Conservation (phyloP, 2,888 invertebrate species). For the Hydropsyche betteni region DNA sequence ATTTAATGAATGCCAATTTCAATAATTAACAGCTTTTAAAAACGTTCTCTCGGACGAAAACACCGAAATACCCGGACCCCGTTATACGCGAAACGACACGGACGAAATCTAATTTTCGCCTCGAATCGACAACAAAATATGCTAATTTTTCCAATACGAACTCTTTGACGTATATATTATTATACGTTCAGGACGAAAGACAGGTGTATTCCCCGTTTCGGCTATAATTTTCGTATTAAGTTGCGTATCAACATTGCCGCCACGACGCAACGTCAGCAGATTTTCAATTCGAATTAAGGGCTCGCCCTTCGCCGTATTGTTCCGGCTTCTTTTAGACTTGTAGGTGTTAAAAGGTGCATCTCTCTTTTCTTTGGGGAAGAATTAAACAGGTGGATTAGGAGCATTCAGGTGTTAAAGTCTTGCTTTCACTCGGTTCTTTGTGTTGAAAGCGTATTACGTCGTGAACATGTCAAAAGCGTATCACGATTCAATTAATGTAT, state of each 20-base stretch:
- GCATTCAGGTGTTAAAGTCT: constrained; percentile 14
- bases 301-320: constrained; percentile 16
- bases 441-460: not conserved
- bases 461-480: not conserved
- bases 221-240: constrained; percentile 45
- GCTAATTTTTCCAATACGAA: no score
- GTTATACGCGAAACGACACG: no score
- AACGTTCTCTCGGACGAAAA: no score
- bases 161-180: no score
- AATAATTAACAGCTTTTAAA: no score
- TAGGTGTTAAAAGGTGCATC: constrained; percentile 46
- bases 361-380: not conserved
- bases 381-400: constrained; percentile 11
- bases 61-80: no score
- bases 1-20: no score
- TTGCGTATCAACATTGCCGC: constrained; percentile 44
- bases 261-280: constrained; percentile 42
- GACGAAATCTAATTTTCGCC: no score
- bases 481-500: constrained; percentile 1
- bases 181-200: not conserved
- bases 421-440: not conserved
- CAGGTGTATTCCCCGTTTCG: not conserved
- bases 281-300: constrained; percentile 33
- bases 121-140: no score
- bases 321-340: constrained; percentile 24